Conservation (phyloP, 2,113 vertebrate species). For the Leucoraja erinaceus region DNA sequence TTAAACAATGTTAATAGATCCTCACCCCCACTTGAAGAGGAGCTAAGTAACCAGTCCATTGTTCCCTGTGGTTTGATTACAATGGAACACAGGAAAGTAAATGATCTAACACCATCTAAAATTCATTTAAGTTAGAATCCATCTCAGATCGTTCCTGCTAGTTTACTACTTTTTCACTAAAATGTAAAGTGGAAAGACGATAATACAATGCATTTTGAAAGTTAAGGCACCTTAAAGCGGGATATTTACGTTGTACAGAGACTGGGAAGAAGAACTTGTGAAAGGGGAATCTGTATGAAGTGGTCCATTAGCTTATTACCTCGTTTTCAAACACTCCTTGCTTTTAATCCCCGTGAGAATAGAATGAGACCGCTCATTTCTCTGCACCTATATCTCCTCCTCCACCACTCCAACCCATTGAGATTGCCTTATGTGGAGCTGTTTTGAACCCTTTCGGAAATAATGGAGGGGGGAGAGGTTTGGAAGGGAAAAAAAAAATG, state of each 20-base stretch:
- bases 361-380: slow-evolving; percentile 6
- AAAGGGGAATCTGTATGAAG: slow-evolving; percentile 31
- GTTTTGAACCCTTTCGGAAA: slow-evolving; percentile 28
- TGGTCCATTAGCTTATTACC: slow-evolving; percentile 35
- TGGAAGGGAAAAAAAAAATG: not conserved
- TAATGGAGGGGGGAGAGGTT: slow-evolving; percentile 24
- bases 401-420: slow-evolving; percentile 11
- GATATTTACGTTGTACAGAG: not conserved
- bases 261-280: not conserved
- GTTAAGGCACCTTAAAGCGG: not conserved
- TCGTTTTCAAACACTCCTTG: not conserved
- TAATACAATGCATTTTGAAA: not conserved
- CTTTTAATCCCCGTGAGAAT: slow-evolving; percentile 29
- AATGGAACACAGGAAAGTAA: not conserved
- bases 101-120: no score
- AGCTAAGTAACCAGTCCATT: not conserved
- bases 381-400: slow-evolving; percentile 30
- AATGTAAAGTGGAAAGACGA: not conserved
- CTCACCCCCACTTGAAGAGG: not conserved
- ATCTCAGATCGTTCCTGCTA: not conserved
- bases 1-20: not conserved
- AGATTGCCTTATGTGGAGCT: slow-evolving; percentile 30
- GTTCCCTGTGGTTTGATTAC: not conserved
- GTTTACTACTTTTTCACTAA: not conserved
- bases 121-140: not conserved